Conservation (phyloP, 1,140 invertebrate species). For the Mya arenaria region DNA sequence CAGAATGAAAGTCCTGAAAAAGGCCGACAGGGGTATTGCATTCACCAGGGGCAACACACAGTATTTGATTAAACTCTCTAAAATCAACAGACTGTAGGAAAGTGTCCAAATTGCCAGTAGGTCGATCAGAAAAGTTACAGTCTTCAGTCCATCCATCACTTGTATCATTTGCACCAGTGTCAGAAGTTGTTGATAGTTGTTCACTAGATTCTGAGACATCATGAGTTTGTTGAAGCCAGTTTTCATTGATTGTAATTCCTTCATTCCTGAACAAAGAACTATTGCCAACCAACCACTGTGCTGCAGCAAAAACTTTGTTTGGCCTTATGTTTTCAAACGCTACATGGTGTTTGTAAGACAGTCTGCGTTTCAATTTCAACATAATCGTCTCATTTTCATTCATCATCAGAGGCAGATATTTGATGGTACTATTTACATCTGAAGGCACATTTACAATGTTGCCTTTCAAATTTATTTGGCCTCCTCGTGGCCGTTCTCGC, state of each 20-base stretch:
- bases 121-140: slow-evolving; percentile 15
- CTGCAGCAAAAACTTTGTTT: slow-evolving; percentile 5
- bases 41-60: slow-evolving; percentile 46
- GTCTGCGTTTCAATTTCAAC: slow-evolving; percentile 40
- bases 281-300: slow-evolving; percentile 17
- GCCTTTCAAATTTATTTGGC: slow-evolving; percentile 22
- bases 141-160: slow-evolving; percentile 12
- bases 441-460: slow-evolving; percentile 61
- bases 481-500: slow-evolving; percentile 46
- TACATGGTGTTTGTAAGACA: slow-evolving; percentile 48
- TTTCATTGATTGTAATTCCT: not conserved
- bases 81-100: slow-evolving; percentile 29
- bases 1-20: slow-evolving; percentile 49
- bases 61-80: slow-evolving; percentile 34
- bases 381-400: slow-evolving; percentile 20
- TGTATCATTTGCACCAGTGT: not conserved
- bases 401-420: slow-evolving; percentile 21
- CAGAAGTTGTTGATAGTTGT: not conserved
- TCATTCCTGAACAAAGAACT: slow-evolving; percentile 1
- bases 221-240: slow-evolving; percentile 1
- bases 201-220: not conserved
- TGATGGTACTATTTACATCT: slow-evolving; percentile 35
- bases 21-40: slow-evolving; percentile 36
- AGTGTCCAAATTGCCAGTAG: slow-evolving; percentile 19
- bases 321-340: slow-evolving; percentile 39